These are phyloP conservation scores for Caenorhabditis sulstoni DNA, from an alignment of 2,888 invertebrate genomes.

Conservation along the genomic window DNA sequence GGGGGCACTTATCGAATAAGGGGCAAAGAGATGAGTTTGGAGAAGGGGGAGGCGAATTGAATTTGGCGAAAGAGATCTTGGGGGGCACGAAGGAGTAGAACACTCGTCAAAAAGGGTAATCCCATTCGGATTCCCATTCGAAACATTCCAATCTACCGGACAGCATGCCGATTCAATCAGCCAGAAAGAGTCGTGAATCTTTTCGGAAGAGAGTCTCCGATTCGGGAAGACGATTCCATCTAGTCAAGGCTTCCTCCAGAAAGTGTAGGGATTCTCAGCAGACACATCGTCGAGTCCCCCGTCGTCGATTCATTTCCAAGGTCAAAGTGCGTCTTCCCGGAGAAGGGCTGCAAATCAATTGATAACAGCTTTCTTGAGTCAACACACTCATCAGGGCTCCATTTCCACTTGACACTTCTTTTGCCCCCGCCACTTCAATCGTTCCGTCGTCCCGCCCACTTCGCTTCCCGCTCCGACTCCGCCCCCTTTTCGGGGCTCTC, in stretches of 20 bases:
- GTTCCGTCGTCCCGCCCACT: slow-evolving; percentile 20
- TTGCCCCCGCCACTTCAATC: slow-evolving; percentile 38
- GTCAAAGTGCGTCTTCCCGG: no score
- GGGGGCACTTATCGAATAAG: slow-evolving; percentile 45
- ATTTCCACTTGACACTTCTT: slow-evolving; percentile 58
- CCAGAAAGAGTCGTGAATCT: no score
- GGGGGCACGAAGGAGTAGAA: slow-evolving; percentile 1
- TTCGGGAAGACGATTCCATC: no score
- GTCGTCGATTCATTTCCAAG: no score
- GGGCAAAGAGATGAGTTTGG: slow-evolving; percentile 28
- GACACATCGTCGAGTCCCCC: no score
- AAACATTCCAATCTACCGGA: no score
- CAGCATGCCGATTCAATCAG: no score
- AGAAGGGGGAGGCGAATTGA: slow-evolving; percentile 12
- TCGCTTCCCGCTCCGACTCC: slow-evolving; percentile 27
- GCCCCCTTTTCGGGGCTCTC: slow-evolving; percentile 9
- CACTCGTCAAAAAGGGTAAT: neutral
- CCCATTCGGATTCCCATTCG: no score
- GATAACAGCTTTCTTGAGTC: slow-evolving; percentile 35
- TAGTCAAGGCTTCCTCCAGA: no score
- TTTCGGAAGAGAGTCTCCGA: no score
- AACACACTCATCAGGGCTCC: slow-evolving; percentile 40
- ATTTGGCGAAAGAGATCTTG: slow-evolving; percentile 8
- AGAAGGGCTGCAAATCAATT: slow-evolving; percentile 15
- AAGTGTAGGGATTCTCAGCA: no score